Base-by-base conservation (phyloP, 1,140 invertebrate species). In the Manduca sexta region DNA sequence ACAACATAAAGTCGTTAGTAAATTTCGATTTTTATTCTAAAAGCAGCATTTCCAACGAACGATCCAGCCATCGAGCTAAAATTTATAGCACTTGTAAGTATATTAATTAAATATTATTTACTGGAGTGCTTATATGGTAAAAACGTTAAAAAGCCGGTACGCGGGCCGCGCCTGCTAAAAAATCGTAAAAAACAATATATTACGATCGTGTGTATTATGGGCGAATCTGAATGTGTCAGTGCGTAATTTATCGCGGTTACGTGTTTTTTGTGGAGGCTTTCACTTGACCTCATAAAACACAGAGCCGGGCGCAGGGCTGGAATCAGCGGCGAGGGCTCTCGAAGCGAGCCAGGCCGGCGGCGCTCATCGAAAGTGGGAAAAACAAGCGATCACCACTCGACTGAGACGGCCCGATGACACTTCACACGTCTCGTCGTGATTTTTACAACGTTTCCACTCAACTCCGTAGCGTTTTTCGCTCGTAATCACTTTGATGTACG, bases 351-450 rank as follows among this genome's bases (percentile, higher is more conserved):
- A 56, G 60, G 65, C 65, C 68, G 64, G 66, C 56, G 62, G 68
- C 69, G 67, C 67, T 67, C 72, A 78, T 85, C 71, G 72, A 71
- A 83, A 83, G 82, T 79, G 82, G 77, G 78, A 82, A 83, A 83
- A 85, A 85, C 82, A 85, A 80, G 76, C 78, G 82, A 85, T 83
- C 79, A 67, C 77, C 76, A 83, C 79, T 82, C 69, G 52, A 81
- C 64, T 52, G 63, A 77, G 76, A 74, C 74, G 70, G 61, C 64
- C 50, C 60, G 69, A 83, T 77, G 78, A 74, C 76, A 77, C 82
- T 85, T 83, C 76, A 82, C 82, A 82, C 78, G 78, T 74, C 43
- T 45, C 69, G 74, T 63, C 65, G 74, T 80, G 79, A 85, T 83
- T 85, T 85, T 85, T 79, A 83, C 79, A 85, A 77, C 78, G 76